phyloP scores from a whole-genome alignment of 1,140 invertebrate species.

The Oedothorax gibbosus region DNA sequence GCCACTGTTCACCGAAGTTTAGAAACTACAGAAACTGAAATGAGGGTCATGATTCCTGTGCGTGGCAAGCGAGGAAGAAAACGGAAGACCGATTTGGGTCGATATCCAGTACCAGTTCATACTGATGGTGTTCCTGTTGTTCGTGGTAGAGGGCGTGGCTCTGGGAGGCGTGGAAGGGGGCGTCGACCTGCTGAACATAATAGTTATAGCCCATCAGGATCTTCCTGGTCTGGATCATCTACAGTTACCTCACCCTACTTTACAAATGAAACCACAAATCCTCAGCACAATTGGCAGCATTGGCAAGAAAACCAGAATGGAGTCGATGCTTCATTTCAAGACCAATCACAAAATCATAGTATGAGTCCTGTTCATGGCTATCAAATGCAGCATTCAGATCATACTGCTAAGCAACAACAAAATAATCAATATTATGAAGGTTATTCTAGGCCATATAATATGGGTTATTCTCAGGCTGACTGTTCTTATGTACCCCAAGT shows the following conservation, averaged over 20 bases:
- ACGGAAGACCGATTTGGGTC: conserved; percentile 44
- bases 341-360: conserved; percentile 56
- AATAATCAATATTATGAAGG: conserved; percentile 57
- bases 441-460: conserved; percentile 50
- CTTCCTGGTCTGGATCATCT: conserved; percentile 46
- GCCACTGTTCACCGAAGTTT: conserved; percentile 51
- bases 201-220: conserved; percentile 49
- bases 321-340: conserved; percentile 42
- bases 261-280: conserved; percentile 27
- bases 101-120: conserved; percentile 48
- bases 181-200: conserved; percentile 53
- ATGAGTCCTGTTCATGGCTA: conserved; percentile 56
- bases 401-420: conserved; percentile 49
- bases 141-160: conserved; percentile 43
- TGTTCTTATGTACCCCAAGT: conserved; percentile 58
- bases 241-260: conserved; percentile 59
- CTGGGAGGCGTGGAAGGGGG: conserved; percentile 52
- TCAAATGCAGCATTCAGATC: conserved; percentile 43
- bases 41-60: conserved; percentile 56
- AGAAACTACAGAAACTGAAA: conserved; percentile 50
- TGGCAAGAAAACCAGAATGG: conserved; percentile 58
- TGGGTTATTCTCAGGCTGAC: conserved; percentile 58
- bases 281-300: conserved; percentile 56
- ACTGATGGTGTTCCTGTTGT: conserved; percentile 37
- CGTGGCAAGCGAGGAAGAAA: conserved; percentile 53